Evolutionary conservation across 2,888 invertebrate genomes (phyloP), one percentile per base, ranked within the genome.

Genomic region (Apotomis turbidana): DNA sequence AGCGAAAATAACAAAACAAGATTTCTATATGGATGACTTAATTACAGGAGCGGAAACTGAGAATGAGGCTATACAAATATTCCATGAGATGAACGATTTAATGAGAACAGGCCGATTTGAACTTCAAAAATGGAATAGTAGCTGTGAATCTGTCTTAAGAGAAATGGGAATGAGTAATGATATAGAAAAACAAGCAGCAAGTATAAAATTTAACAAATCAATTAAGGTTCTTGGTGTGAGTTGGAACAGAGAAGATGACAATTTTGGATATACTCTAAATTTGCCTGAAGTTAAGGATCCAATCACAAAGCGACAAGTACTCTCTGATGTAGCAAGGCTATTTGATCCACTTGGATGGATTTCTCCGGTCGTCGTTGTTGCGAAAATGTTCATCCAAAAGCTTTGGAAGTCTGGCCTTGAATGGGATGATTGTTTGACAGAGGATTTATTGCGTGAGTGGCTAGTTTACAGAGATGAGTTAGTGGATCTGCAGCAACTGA

Each of bases 301-400:
- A 0, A 49, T 76, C 4, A 79, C 79, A 3, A 81, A 81, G 58
- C 68, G 80, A 36, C 52, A 72, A 13, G 73, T 80, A 0, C 44
- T 80, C 3, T 77, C 79, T 1, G 77, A 78, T 15, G 75, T 81
- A n/a, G 78, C 79, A 0, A 74, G 73, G 63, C 36, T 81, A 4
- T 80, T 78, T 36, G 80, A 81, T 63, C 80, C 79, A 0, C 58
- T 82, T 4, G 80, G 80, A 3, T 80, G 80, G 79, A 75, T 80
- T 6, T 77, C 80, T 2, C 77, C 77, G 13, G 60, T 74, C n/a
- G 36, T 49, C 3, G 49, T 61, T 46, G 41, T 41, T 5, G 58
- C 58, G 2, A 58, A 58, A n/a, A 58, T 58, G 3, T 41, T 58
- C n/a, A 58, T 58, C 2, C 58, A 58, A 38, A 58, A 58, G 58